Evolutionary conservation across 2,113 vertebrate species (phyloP), one percentile per base, ranked within the genome.

Genomic region (Melospiza melodia): DNA sequence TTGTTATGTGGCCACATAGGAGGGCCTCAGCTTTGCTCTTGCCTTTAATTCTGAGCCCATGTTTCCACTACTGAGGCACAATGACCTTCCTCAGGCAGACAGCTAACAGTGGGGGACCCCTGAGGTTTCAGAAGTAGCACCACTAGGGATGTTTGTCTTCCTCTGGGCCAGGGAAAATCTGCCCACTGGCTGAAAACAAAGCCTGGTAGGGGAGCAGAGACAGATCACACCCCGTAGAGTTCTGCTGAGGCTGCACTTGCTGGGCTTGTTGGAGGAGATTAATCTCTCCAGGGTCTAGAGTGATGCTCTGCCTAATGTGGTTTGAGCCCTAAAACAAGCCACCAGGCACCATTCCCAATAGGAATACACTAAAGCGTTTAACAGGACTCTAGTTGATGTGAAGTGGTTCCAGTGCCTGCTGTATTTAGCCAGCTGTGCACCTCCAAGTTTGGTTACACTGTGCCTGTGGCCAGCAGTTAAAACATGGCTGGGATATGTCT

Each of bases 231-330:
- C 6, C 21, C 15, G 35, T 3, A 57, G 24, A 83, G 11, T 11
- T 66, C 71, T 63, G 62, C 73, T 89, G 52, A 65, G 52, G 51
- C 58, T 61, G 30, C 0, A 0, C 13, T 49, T 37, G 20, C 66
- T 71, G 61, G 33, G 27, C 44, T 78, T 0, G 1, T 61, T 2
- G 2, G 27, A 66, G 23, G 30, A 23, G 18, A 12, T 44, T 15
- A 1, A 2, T 52, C 33, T 67, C 9, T 3, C 28, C 2, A 1
- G 24, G 17, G 11, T 33, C 14, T 54, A 37, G 33, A 72, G 22
- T 15, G 41, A 33, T 22, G 21, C 39, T 69, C 43, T 46, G 10
- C 21, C 21, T 66, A 51, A 82, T 8, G 17, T 3, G 2, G n/a
- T 17, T 57, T 16, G 19, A 59, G 37, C 62, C 62, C n/a, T 66